phyloP scores from a whole-genome alignment of 2,888 invertebrate species.

The Amphimallon solstitiale region DNA sequence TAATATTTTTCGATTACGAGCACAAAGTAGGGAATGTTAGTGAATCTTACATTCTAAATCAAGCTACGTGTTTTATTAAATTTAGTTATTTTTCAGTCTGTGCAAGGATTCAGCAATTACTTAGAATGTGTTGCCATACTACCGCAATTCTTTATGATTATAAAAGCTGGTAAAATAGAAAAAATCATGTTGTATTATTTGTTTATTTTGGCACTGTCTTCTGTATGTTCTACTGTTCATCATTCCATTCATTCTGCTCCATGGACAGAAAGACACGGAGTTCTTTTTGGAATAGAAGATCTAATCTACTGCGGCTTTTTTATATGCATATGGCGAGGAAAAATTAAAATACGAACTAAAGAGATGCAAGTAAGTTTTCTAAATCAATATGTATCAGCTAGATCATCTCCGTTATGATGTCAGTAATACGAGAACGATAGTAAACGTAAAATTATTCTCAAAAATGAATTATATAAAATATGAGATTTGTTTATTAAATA shows the following conservation, averaged over 20 bases:
- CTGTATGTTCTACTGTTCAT: slow-evolving; percentile 88
- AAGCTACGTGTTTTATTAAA: background rate
- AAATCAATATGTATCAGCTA: no score
- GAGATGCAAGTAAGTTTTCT: no score
- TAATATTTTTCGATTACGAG: slow-evolving; percentile 96
- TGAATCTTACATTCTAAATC: slow-evolving; percentile 35
- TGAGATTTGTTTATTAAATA: no score
- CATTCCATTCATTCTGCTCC: slow-evolving; percentile 94
- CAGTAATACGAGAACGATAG: no score
- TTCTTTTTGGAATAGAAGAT: slow-evolving; percentile 97
- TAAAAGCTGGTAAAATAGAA: slow-evolving; percentile 99
- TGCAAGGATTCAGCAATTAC: slow-evolving; percentile 99
- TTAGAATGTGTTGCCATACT: slow-evolving; percentile 98
- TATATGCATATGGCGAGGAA: no score
- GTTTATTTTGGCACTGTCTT: slow-evolving; percentile 91
- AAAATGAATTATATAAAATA: no score
- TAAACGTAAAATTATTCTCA: no score
- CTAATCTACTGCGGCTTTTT: slow-evolving; percentile 99
- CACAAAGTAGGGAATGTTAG: slow-evolving; percentile 91
- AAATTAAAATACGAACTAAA: no score
- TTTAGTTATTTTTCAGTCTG: slow-evolving; percentile 68
- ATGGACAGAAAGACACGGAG: slow-evolving; percentile 94
- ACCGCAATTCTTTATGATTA: slow-evolving; percentile 98
- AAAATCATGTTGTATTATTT: slow-evolving; percentile 98
- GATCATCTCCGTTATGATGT: no score